These are phyloP conservation scores for Coluber constrictor DNA, from an alignment of 2,797 vertebrate genomes.

Conservation along the genomic window DNA sequence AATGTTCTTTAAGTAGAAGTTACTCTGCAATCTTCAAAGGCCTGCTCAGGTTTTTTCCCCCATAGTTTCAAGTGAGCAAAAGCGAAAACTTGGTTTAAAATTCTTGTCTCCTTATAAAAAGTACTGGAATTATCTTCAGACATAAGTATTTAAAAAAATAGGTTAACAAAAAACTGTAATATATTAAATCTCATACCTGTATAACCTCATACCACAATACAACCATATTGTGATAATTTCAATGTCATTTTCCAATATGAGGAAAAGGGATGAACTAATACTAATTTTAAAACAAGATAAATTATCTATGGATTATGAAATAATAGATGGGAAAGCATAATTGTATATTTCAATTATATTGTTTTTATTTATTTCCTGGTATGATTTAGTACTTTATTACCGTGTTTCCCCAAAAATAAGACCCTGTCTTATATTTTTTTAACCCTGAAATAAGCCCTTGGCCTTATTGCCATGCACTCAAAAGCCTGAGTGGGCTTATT, in stretches of 20 bases:
- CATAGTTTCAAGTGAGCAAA: conserved; percentile 1
- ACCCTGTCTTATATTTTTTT: no score
- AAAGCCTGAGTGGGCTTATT: no score
- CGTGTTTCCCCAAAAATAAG: no score
- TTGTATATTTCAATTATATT: no score
- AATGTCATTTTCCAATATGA: conserved; percentile 1
- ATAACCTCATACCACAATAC: no score
- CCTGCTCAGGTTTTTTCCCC: background rate
- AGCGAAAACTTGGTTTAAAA: background rate
- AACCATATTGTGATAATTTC: conserved; percentile 33
- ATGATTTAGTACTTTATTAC: no score
- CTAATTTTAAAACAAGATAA: background rate
- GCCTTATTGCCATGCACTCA: no score
- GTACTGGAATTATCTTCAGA: background rate
- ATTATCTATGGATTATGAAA: background rate
- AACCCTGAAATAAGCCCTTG: no score
- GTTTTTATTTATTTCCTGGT: no score
- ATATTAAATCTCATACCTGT: background rate
- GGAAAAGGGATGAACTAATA: background rate
- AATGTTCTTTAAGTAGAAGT: conserved; percentile 22
- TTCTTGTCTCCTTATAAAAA: conserved; percentile 6
- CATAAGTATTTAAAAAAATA: conserved; percentile 27
- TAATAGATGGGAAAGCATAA: background rate
- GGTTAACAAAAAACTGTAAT: background rate
- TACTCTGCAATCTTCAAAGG: conserved; percentile 30